Evolutionary conservation across 2,797 vertebrate genomes (phyloP), one percentile per base, ranked within the genome.

Genomic region (Centroberyx gerrardi): DNA sequence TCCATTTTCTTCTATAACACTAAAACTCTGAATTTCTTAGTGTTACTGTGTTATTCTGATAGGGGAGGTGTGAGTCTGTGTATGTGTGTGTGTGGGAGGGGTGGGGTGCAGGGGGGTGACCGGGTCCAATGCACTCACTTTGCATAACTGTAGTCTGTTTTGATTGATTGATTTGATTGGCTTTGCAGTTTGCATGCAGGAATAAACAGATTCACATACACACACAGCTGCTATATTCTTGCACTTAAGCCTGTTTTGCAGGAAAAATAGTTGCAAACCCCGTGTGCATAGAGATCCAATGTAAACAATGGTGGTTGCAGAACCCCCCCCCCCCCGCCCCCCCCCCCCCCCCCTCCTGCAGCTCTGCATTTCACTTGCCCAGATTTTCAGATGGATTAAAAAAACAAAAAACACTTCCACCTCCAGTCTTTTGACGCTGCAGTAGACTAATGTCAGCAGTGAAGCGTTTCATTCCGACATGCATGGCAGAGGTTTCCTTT

Each of bases 301-400:
- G 70, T 65, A 65, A 80, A 85, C 78, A 84, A 81, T 49, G n/a
- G 40, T 53, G 76, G 40, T 55, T 59, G 59, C 62, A 5, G 5
- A 40, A 8, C 5, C 38, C 9, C 2, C 8, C 9, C 6, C 38
- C 0, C 3, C 2, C 1, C 28, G 28, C 15, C 38, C 51, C 27
- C 38, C 53, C 18, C 29, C 9, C 53, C 4, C 22, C 1, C 14
- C 17, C 49, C 49, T 52, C n/a, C 49, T 22, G 7, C 49, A 52
- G 8, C n/a, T 8, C 49, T 52, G n/a, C 14, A 3, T 3, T 46
- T 12, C 44, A 3, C 9, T 46, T 14, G 13, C 13, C 13, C 44
- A 17, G 44, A 3, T 46, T 46, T 46, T 46, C 5, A 15, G 14
- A 46, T 15, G 0, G 5, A 46, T 40, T 36, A 36, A 36, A 22